Base-by-base conservation (phyloP, 2,113 vertebrate genomes). In the Apodemus sylvaticus region DNA sequence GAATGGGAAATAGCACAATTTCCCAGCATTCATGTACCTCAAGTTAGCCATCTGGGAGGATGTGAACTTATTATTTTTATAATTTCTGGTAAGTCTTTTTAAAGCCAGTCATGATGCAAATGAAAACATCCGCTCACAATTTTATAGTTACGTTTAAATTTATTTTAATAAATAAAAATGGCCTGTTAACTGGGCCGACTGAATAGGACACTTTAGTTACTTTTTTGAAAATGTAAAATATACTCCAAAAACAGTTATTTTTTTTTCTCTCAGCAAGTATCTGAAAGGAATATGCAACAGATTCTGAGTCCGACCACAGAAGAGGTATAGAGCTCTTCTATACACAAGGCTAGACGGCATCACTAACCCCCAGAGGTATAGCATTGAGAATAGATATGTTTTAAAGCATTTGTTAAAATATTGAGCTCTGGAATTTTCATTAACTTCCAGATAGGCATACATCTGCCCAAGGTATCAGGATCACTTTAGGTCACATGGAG, bases 121-220 rank as follows among this genome's bases (percentile, higher is more conserved):
- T 34, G 76, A 97, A 96, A 96, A 90, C 31, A 55, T 74, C 92
- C 90, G 9, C 55, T 94, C 82, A 78, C 24, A 48, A 86, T 68
- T 93, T 94, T 86, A 87, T 45, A 94, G 60, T 45, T 90, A 31
- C 53, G 91, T 89, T 96, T 92, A 94, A 95, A 96, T 94, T 93
- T 58, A 86, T 39, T 77, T 93, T 92, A 88, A 94, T 77, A 17
- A 77, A 39, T 48, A 79, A 91, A 94, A 96, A 95, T 29, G 19
- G 8, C 58, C 81, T 79, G 66, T 86, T 36, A 95, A 53, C 26
- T 82, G 60, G 62, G 53, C 66, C 76, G 77, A 91, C 51, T 89
- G 58, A 45, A 85, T 8, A 64, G 5, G 34, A n/a, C 64, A 92
- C 22, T 66, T 70, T 66, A 8, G 17, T 81, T 91, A 68, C 74